Percentiles rank a stretch among this genome's conserved stretches.
phyloP scores from a whole-genome alignment of 2,113 vertebrate genomes.

The Dicerorhinus sumatrensis region DNA sequence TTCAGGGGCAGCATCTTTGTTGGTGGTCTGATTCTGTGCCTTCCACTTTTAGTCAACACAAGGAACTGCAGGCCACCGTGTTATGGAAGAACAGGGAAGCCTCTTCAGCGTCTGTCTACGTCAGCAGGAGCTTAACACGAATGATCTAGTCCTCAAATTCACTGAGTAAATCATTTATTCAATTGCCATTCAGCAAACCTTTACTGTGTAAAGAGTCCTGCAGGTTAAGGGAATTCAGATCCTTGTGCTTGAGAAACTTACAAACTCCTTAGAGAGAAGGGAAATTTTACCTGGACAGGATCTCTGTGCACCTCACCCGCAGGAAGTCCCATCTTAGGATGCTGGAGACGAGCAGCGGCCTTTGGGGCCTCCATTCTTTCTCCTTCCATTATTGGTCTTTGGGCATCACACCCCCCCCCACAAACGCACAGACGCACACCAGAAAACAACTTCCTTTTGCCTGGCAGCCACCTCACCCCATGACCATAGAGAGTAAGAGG shows the following conservation, averaged over 20 bases:
- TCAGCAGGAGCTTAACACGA: neutral
- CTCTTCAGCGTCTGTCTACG: neutral
- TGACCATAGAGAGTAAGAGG: neutral
- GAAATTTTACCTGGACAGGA: neutral
- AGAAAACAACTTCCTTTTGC: neutral
- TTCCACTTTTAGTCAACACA: neutral
- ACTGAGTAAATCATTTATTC: neutral
- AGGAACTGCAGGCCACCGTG: fast-evolving
- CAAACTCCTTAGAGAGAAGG: neutral
- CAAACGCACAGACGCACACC: neutral
- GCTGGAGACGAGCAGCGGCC: neutral
- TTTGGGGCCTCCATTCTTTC: neutral
- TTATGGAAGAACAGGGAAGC: neutral
- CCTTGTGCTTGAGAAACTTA: neutral
- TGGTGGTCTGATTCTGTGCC: neutral
- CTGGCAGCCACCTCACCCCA: neutral
- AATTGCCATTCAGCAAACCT: neutral
- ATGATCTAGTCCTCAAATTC: neutral
- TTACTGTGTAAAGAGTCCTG: neutral
- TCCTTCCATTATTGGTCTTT: neutral
- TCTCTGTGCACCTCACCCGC: neutral
- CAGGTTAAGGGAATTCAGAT: neutral
- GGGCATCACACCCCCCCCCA: neutral
- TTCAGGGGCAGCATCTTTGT: neutral
- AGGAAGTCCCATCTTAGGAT: neutral